Conservation (phyloP, 1,140 invertebrate species). For the Drosophila elegans region DNA sequence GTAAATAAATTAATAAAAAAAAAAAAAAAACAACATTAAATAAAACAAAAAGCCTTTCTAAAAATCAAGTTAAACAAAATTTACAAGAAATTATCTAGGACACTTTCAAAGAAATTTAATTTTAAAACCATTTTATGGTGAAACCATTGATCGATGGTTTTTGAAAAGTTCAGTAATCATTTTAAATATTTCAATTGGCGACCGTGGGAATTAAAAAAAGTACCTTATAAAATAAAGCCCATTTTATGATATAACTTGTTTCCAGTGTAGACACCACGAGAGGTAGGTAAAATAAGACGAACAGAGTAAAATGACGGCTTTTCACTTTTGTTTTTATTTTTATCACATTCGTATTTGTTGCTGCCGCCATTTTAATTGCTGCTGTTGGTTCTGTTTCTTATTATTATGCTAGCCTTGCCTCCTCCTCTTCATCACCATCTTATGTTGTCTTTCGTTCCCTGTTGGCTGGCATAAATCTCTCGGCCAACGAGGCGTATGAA, state of each 20-base stretch:
- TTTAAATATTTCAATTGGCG: too few species aligned
- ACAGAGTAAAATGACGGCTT: constrained; percentile 41
- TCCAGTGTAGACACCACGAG: background rate
- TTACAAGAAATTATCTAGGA: too few species aligned
- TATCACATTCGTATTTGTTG: constrained; percentile 66
- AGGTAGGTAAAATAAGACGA: background rate
- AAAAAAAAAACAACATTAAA: background rate
- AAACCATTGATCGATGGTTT: too few species aligned
- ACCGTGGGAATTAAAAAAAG: too few species aligned
- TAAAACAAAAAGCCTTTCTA: too few species aligned
- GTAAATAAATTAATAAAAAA: background rate
- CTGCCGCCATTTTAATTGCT: constrained; percentile 65
- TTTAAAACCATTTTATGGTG: too few species aligned
- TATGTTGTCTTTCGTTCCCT: background rate
- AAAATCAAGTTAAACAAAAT: too few species aligned
- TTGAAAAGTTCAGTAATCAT: too few species aligned
- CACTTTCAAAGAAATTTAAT: too few species aligned
- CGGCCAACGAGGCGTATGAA: constrained; percentile 21
- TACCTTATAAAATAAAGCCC: too few species aligned
- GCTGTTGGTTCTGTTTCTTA: constrained; percentile 33
- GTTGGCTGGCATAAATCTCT: constrained; percentile 13
- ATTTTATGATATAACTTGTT: background rate
- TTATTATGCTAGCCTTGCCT: constrained; percentile 41
- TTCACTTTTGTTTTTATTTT: constrained; percentile 71
- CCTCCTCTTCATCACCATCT: constrained; percentile 24